Percentiles rank a stretch among this genome's conserved stretches.
Conservation (phyloP, 2,113 vertebrate species). For the Thinocorus orbignyianus region DNA sequence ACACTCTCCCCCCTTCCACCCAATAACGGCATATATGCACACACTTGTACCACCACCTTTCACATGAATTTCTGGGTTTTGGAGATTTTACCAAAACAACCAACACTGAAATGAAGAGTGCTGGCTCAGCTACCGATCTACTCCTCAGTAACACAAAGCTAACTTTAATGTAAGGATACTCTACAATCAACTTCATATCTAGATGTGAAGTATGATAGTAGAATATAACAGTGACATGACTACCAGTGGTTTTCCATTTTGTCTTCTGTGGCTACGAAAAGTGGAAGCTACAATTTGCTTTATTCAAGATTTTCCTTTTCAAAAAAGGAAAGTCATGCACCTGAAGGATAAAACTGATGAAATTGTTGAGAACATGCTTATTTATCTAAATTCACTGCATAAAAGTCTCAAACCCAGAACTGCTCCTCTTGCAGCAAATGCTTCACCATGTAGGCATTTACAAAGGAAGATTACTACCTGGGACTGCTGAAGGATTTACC, state of each 20-base stretch:
- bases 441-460: not conserved
- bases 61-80: not conserved
- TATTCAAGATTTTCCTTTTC: not conserved
- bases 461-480: not conserved
- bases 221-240: not conserved
- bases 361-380: not conserved
- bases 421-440: not conserved
- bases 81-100: not conserved
- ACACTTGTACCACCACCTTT: not conserved
- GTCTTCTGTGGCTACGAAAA: not conserved
- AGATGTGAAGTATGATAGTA: not conserved
- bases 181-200: not conserved
- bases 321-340: not conserved
- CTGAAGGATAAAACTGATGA: not conserved
- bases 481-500: not conserved
- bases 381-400: not conserved
- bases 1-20: accelerated
- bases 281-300: not conserved
- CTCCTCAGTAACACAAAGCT: not conserved
- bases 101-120: not conserved
- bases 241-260: not conserved
- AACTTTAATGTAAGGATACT: not conserved
- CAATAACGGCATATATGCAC: not conserved
- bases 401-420: not conserved
- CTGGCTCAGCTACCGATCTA: not conserved